Evolutionary conservation across 1,140 invertebrate species (phyloP).

Genomic region (Aphaenogaster rudis): DNA sequence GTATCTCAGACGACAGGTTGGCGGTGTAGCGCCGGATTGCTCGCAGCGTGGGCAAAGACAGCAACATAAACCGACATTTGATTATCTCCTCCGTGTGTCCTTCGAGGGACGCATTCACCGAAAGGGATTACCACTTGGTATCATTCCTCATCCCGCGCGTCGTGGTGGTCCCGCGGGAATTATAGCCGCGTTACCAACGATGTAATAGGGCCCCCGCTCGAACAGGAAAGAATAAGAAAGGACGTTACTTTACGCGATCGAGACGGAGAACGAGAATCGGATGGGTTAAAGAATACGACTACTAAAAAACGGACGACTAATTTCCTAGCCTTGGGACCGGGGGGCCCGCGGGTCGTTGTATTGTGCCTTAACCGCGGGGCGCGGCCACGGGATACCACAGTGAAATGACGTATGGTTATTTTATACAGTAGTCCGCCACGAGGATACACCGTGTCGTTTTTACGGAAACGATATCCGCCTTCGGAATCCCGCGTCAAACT

Average conservation of each 20-base stretch:
- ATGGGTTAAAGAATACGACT: conserved; percentile 64
- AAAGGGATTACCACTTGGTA: conserved; percentile 71
- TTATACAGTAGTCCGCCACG: conserved; percentile 72
- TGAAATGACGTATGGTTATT: conserved; percentile 76
- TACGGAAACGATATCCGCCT: conserved; percentile 10
- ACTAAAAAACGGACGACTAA: conserved; percentile 67
- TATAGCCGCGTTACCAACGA: conserved; percentile 80
- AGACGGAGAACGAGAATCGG: conserved; percentile 25
- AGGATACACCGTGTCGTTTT: conserved; percentile 10
- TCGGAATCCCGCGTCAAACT: not conserved
- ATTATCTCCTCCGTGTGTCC: conserved; percentile 57
- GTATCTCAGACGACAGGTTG: conserved; percentile 42
- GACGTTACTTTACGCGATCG: not conserved
- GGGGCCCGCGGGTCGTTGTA: conserved; percentile 23
- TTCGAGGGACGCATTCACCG: conserved; percentile 49
- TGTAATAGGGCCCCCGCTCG: conserved; percentile 72
- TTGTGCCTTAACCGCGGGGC: conserved; percentile 72
- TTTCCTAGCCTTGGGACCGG: conserved; percentile 59
- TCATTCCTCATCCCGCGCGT: conserved; percentile 59
- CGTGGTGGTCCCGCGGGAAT: conserved; percentile 80
- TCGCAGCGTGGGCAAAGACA: conserved; percentile 68
- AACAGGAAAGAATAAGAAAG: conserved; percentile 13
- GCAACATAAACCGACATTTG: conserved; percentile 60
- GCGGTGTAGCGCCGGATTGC: conserved; percentile 37
- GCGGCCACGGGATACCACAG: conserved; percentile 58